Conservation (phyloP, 2,113 vertebrate genomes). For the Gulo gulo region DNA sequence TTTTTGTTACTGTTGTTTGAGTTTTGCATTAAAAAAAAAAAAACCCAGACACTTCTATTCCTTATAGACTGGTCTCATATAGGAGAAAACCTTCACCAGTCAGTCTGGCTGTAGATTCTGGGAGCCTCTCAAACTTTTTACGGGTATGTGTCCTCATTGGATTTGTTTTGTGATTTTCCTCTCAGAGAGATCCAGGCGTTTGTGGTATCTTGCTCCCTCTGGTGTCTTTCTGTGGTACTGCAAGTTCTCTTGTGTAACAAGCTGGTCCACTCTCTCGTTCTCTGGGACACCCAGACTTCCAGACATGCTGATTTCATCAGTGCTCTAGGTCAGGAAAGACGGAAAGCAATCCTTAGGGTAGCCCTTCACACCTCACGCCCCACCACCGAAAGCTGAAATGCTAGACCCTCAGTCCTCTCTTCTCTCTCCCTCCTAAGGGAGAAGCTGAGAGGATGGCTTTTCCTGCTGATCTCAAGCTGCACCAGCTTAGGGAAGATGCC, state of each 20-base stretch:
- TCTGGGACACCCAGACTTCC: not conserved
- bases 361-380: not conserved
- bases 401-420: not conserved
- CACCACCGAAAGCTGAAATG: not conserved
- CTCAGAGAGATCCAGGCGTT: rapidly evolving
- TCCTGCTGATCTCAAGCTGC: not conserved
- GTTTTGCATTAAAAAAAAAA: not conserved
- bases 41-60: not conserved
- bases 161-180: not conserved
- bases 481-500: not conserved
- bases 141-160: not conserved
- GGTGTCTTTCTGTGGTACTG: not conserved
- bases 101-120: not conserved
- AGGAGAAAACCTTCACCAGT: not conserved
- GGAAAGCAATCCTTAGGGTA: not conserved
- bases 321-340: not conserved
- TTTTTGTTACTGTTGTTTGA: not conserved
- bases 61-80: not conserved
- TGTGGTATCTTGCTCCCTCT: not conserved
- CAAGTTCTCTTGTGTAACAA: not conserved
- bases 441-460: not conserved
- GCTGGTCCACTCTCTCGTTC: not conserved
- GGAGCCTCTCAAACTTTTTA: not conserved
- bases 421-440: not conserved
- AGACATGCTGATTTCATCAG: not conserved